Evolutionary conservation across 2,888 invertebrate species (phyloP), one percentile per base, ranked within the genome.

Genomic region (Uloborus plumipes): DNA sequence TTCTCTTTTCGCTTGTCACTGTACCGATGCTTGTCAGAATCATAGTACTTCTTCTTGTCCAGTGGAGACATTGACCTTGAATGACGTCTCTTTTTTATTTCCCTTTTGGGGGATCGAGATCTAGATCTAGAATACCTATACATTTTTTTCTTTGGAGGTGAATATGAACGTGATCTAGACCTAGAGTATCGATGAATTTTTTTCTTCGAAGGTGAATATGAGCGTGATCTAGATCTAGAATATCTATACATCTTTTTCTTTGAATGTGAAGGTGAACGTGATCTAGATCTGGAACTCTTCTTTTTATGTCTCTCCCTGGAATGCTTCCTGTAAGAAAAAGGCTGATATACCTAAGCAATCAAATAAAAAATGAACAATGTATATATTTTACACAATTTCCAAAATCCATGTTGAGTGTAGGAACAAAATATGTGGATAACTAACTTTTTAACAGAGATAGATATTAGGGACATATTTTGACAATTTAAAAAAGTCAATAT

Each of bases 1-100:
- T 85, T 84, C 85, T 71, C 86, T 73, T 78, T 83, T 83, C 55
- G 83, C 81, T 75, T 86, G 50, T 87, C 86, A 16, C 75, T 51
- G 66, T 74, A 74, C 78, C 85, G 77, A 87, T 87, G 31, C 75
- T 87, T 85, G 14, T 78, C 71, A 26, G 49, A 20, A n/a, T 31
- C 20, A 53, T 61, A 50, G 50, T 65, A 59, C 20, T 22, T 72
- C 18, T 80, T 80, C 15, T 39, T 15, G n/a, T 58, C 51, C 47
- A 59, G 16, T 13, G 26, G 58, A 13, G 79, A 72, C 3, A 70
- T 70, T 31, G 69, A 69, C 31, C 49, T 58, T 18, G 53, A 58
- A 7, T 39, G n/a, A 18, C 16, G 26, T 2, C 31, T 20, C 16
- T 49, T 26, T 47, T 18, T 39, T n/a, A 14, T 64, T 47, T 64